Percentiles rank a stretch among this genome's conserved stretches.
phyloP scores from a whole-genome alignment of 1,140 invertebrate genomes.

The Holcopasites calliopsidis region DNA sequence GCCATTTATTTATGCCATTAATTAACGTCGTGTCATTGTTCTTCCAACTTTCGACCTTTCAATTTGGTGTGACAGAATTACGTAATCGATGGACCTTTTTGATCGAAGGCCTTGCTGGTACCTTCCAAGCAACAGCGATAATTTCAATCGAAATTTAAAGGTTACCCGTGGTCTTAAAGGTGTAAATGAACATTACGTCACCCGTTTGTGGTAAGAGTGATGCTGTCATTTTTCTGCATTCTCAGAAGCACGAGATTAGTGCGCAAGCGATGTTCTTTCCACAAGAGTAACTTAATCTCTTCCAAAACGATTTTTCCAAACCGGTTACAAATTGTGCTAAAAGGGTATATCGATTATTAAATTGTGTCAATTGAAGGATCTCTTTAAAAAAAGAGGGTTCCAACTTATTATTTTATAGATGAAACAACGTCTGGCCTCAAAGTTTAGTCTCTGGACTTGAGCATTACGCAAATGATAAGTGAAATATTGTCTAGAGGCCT shows the following conservation, averaged over 20 bases:
- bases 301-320: too few species aligned
- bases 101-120: conserved; percentile 10
- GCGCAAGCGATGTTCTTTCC: too few species aligned
- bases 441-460: neutral
- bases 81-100: neutral
- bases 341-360: neutral
- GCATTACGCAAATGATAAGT: neutral
- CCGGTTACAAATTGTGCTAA: too few species aligned
- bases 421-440: conserved; percentile 23
- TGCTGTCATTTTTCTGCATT: neutral
- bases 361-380: neutral
- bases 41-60: conserved; percentile 2
- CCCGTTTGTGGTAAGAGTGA: too few species aligned
- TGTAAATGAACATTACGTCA: neutral
- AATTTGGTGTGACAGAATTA: neutral
- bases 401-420: conserved; percentile 8
- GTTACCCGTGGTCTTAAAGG: neutral
- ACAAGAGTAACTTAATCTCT: too few species aligned
- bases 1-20: too few species aligned
- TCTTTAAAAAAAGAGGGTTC: neutral
- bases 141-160: neutral
- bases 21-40: too few species aligned
- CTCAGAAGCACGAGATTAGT: neutral
- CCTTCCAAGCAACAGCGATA: neutral
- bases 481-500: neutral